Base-by-base conservation (phyloP, 1,140 invertebrate species). In the Drosophila bocki region DNA sequence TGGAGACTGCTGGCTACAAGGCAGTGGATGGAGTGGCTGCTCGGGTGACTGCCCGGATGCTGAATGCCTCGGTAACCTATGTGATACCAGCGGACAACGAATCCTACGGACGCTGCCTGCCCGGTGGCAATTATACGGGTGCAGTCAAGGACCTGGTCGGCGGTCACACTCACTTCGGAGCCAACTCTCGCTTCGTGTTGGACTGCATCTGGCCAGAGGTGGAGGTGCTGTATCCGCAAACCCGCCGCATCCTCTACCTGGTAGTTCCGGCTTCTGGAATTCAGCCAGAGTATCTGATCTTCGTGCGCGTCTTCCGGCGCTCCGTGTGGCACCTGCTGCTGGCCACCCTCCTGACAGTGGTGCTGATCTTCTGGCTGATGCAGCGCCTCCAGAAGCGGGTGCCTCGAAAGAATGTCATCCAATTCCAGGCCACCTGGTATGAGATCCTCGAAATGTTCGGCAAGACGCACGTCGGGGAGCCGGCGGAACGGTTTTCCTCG, bases 11-110 rank as follows among this genome's bases (percentile, higher is more conserved):
- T 0, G 91, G 91, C 7, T 92, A 76, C 39, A 44, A 41, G 0
- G 78, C 75, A 1, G 51, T 87, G 1, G 91, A 92, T 61, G 91
- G 91, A 0, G 51, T 58, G 4, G 60, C 83, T 2, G 91, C 88
- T 1, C 65, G 68, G 2, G 60, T 76, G 0, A 26, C 88, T 1
- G 85, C 80, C 0, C 9, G 57, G 0, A 33, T 69, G 1, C 17
- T 92, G 2, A 92, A 92, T 75, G 91, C 91, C 29, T 78, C 75
- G 0, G 85, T 84, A 0, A 58, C 68, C 4, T 92, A 92, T 47
- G 57, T 91, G 2, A 17, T 51, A 0, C 91, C 91, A 0, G 29
- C 17, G 1, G 88, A 91, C 48, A 65, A 86, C 22, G 82, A 92
- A 7, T 59, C 78, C 26, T 92, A 92, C 32, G 91, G 91, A 0